Evolutionary conservation across 2,888 invertebrate genomes (phyloP), one percentile per base, ranked within the genome.

Genomic region (Caenorhabditis wallacei): DNA sequence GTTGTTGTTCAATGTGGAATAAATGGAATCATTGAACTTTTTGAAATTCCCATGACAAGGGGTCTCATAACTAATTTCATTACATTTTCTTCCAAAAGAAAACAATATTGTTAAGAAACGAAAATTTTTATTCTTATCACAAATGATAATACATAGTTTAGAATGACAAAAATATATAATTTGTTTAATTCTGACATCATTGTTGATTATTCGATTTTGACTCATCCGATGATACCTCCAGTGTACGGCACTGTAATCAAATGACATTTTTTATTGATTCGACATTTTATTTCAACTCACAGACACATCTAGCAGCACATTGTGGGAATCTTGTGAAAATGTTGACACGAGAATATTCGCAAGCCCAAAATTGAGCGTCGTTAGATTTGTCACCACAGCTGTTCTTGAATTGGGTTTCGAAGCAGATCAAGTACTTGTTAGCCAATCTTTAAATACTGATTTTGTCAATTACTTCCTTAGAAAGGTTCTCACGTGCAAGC

Each of bases 321-420:
- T 85, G 84, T 8, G 89, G 89, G 81, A 84, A 89, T 69, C 87
- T 70, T 37, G 88, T 89, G 82, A 88, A 87, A 56, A 85, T 61
- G 56, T 87, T 82, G 40, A 87, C 84, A 37, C 89, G 76, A 0
- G 87, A 86, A 64, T 88, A 89, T 63, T 89, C 89, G 54, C 89
- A 89, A 40, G 84, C 87, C 88, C 88, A 88, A 78, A 88, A 88
- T 57, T 82, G 76, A n/a, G 85, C 79, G 18, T 85, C 88, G 40
- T 79, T 80, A 8, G 85, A 66, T 30, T 70, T 72, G 51, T 68
- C 81, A 18, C 86, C 86, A 61, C 87, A 87, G 56, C 63, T 70
- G 48, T 56, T 53, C n/a, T 81, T 72, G 76, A 87, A 82, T n/a
- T 84, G 71, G 2, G 78, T 74, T 40, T 87, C 87, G 53, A 86